phyloP scores from a whole-genome alignment of 1,140 invertebrate species.

The Protaetia brevitarsis region DNA sequence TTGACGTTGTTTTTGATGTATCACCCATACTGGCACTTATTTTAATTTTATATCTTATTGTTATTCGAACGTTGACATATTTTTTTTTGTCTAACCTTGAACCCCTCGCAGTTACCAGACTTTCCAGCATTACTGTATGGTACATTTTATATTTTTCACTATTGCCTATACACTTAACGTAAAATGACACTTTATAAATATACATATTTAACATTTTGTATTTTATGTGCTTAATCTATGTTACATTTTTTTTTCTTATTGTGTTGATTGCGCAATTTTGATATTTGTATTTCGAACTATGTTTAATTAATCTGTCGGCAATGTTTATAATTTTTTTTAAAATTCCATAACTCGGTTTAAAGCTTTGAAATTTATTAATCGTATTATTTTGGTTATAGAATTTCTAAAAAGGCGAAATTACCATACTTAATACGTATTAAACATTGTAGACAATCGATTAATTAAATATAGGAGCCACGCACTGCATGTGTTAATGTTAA shows the following conservation, averaged over 20 bases:
- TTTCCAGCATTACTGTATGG: background rate
- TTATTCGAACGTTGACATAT: background rate
- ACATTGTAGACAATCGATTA: background rate
- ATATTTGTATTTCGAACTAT: background rate
- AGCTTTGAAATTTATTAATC: too few relatives aligned
- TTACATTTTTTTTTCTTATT: background rate
- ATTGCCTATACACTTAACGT: background rate
- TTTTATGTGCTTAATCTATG: slow-evolving; percentile 7
- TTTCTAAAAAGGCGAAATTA: too few relatives aligned
- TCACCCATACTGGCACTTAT: slow-evolving; percentile 15
- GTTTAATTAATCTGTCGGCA: background rate
- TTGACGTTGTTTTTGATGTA: slow-evolving; percentile 16
- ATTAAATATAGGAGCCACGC: background rate
- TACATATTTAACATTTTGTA: background rate
- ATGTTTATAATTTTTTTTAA: too few relatives aligned
- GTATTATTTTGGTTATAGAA: too few relatives aligned
- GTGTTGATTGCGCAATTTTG: background rate
- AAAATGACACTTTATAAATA: background rate
- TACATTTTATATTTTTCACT: background rate
- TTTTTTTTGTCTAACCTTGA: background rate
- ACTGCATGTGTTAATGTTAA: background rate
- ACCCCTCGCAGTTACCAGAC: background rate
- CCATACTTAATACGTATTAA: background rate
- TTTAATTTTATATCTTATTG: background rate
- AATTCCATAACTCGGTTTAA: too few relatives aligned